Evolutionary conservation across 2,888 invertebrate species (phyloP).

Genomic region (Diarsia mendica): DNA sequence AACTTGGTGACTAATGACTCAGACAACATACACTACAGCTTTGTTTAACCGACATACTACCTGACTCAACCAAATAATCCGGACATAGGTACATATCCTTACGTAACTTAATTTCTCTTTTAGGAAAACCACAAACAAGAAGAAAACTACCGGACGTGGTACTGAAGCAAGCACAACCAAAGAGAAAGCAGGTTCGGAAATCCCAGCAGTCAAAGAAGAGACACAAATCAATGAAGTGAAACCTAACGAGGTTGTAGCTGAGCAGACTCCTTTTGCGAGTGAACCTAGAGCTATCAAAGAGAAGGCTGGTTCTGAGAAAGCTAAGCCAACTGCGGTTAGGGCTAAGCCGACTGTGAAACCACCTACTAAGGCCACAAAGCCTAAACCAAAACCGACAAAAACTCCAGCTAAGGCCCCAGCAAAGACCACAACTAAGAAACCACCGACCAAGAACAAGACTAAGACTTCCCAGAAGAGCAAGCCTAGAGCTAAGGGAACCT

Average conservation of each 20-base stretch:
- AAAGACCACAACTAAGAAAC: conserved; percentile 81
- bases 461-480: conserved; percentile 88
- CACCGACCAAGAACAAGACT: conserved; percentile 79
- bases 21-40: neutral
- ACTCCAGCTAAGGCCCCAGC: conserved; percentile 53
- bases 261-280: conserved; percentile 59
- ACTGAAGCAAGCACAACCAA: conserved; percentile 72
- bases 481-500: conserved; percentile 93
- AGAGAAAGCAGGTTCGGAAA: conserved; percentile 71
- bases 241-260: conserved; percentile 63
- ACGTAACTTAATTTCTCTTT: conserved; percentile 60
- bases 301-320: conserved; percentile 78
- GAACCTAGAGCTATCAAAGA: conserved; percentile 82
- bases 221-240: conserved; percentile 70
- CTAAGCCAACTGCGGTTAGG: conserved; percentile 75
- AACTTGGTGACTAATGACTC: conserved; percentile 18
- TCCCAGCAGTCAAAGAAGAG: conserved; percentile 75
- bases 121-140: conserved; percentile 83
- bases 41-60: conserved; percentile 22
- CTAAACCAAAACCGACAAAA: conserved; percentile 73
- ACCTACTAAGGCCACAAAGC: conserved; percentile 74
- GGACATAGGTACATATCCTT: conserved; percentile 36
- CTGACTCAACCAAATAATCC: conserved; percentile 31
- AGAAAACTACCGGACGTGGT: conserved; percentile 83
- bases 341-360: conserved; percentile 68